phyloP scores from a whole-genome alignment of 2,888 invertebrate genomes.

The Hypomecis atomaria region DNA sequence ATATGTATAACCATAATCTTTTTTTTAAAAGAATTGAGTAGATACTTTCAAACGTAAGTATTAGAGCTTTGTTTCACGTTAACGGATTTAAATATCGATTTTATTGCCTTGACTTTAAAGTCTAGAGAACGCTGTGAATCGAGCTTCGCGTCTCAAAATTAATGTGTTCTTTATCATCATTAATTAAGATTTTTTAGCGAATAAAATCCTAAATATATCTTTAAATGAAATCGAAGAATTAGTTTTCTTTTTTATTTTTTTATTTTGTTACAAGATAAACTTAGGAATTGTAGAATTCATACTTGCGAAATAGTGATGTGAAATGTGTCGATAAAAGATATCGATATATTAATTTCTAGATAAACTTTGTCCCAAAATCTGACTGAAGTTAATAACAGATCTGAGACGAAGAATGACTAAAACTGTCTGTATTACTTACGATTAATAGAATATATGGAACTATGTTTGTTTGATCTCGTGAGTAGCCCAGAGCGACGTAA shows the following conservation, averaged over 20 bases:
- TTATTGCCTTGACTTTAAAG: slow-evolving; percentile 22
- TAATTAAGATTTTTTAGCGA: slow-evolving; percentile 16
- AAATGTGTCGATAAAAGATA: slow-evolving; percentile 26
- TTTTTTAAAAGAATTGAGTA: no score
- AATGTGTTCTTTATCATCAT: slow-evolving; percentile 22
- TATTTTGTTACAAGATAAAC: neutral
- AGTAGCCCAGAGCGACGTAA: neutral
- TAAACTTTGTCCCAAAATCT: neutral
- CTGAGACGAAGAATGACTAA: neutral
- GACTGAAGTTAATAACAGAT: neutral
- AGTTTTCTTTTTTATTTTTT: no score
- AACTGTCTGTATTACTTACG: neutral
- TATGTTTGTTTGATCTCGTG: neutral
- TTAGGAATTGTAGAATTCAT: neutral
- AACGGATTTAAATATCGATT: slow-evolving; percentile 30
- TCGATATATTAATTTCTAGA: neutral
- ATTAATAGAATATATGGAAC: neutral
- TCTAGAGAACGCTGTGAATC: slow-evolving; percentile 24
- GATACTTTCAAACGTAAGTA: neutral
- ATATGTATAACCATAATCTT: neutral
- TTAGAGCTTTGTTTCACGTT: slow-evolving; percentile 21
- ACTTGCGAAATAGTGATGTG: slow-evolving; percentile 20
- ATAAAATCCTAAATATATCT: neutral
- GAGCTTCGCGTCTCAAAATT: slow-evolving; percentile 25
- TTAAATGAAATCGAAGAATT: neutral